phyloP scores from a whole-genome alignment of 2,113 vertebrate genomes.

The Limanda limanda region DNA sequence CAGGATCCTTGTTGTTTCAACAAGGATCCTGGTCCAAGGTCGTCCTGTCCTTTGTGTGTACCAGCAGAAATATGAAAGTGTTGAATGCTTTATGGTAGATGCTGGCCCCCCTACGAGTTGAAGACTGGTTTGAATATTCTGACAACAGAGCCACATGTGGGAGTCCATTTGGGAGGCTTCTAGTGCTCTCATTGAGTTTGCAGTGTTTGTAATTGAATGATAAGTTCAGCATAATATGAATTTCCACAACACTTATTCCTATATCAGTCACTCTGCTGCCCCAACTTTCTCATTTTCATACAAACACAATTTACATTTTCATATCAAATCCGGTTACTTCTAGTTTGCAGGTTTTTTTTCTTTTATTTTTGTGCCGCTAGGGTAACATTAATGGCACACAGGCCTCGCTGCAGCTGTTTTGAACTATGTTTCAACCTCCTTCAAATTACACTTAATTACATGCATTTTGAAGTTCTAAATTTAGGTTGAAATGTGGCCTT shows the following conservation, averaged over 20 bases:
- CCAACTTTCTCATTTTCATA: neutral
- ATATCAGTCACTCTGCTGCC: neutral
- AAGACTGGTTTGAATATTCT: neutral
- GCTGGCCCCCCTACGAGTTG: neutral
- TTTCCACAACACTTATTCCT: neutral
- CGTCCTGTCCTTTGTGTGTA: no score
- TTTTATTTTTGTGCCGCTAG: neutral
- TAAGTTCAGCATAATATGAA: neutral
- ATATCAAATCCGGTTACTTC: neutral
- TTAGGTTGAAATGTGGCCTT: no score
- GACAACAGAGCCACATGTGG: neutral
- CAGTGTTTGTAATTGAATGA: neutral
- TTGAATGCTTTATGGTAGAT: no score
- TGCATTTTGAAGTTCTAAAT: neutral
- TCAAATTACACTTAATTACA: neutral
- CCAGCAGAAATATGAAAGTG: no score
- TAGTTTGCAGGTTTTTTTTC: neutral
- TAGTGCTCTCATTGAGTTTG: neutral
- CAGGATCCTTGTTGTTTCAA: no score
- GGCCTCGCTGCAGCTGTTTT: neutral
- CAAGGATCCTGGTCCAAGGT: no score
- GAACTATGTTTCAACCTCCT: neutral
- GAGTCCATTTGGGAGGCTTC: neutral
- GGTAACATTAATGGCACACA: neutral
- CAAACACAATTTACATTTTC: neutral